Percentiles rank a stretch among this genome's conserved stretches.
Evolutionary conservation across 2,797 vertebrate species (phyloP).

Genomic region (Myotis myotis): DNA sequence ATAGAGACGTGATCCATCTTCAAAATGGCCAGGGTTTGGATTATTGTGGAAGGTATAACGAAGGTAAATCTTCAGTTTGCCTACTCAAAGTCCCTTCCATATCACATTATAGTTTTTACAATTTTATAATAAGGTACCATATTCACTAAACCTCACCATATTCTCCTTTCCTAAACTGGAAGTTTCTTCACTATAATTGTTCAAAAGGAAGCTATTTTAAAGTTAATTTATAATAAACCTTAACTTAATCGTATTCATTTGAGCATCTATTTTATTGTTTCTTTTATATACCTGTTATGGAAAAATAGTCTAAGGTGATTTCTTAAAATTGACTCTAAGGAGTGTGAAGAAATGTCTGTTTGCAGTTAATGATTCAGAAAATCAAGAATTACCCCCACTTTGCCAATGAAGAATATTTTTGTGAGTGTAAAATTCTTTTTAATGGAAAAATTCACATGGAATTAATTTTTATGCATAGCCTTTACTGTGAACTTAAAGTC

Average conservation of each 20-base stretch:
- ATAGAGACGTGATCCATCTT: constrained; percentile 32
- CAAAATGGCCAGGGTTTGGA: not conserved
- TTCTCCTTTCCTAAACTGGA: not conserved
- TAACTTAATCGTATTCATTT: not conserved
- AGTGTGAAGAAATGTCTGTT: constrained; percentile 60
- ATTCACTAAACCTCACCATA: not conserved
- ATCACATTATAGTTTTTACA: not conserved
- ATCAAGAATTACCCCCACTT: constrained; percentile 69
- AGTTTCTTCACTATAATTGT: not conserved
- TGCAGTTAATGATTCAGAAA: constrained; percentile 74
- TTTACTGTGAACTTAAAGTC: constrained; percentile 25
- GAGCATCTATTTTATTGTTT: constrained; percentile 18
- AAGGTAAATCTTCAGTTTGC: not conserved
- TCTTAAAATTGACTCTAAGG: constrained; percentile 39
- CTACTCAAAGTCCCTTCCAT: not conserved
- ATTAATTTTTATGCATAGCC: constrained; percentile 59
- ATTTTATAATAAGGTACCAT: not conserved
- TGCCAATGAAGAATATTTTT: constrained; percentile 42
- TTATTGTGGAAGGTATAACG: not conserved
- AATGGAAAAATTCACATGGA: constrained; percentile 43
- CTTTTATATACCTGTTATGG: not conserved
- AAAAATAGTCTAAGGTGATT: constrained; percentile 57
- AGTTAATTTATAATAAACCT: constrained; percentile 36
- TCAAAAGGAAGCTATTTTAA: not conserved
- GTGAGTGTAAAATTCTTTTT: constrained; percentile 60